Percentiles rank a stretch among this genome's conserved stretches.
Conservation (phyloP, 2,113 vertebrate species). For the Pyrgilauda ruficollis region DNA sequence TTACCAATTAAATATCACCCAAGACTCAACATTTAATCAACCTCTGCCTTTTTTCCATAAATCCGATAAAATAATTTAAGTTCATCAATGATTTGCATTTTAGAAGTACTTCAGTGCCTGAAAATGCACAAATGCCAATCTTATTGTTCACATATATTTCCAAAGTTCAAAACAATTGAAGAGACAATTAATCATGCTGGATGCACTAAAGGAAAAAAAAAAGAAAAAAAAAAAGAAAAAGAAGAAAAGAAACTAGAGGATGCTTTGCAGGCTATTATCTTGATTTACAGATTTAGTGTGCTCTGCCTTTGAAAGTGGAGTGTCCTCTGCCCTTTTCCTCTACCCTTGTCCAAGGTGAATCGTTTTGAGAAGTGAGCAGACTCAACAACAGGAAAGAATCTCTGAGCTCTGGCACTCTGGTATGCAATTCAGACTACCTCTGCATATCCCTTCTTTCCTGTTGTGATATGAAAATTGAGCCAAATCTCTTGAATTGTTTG, state of each 20-base stretch:
- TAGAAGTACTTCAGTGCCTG: not conserved
- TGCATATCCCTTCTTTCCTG: not conserved
- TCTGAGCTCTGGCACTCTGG: not conserved
- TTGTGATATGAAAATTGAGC: not conserved
- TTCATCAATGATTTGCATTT: not conserved
- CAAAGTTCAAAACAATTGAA: not conserved
- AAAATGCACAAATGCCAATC: not conserved
- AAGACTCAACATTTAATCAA: slow-evolving; percentile 25
- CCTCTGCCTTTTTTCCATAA: not conserved
- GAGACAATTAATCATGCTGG: not conserved
- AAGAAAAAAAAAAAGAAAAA: rapidly evolving
- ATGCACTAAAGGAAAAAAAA: not conserved
- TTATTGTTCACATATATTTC: not conserved
- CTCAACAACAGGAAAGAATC: not conserved
- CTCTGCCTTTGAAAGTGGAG: not conserved
- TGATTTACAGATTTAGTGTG: not conserved
- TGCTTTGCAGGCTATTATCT: not conserved
- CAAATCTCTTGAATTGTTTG: not conserved
- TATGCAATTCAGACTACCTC: not conserved
- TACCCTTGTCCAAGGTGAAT: not conserved
- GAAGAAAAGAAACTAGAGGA: not conserved
- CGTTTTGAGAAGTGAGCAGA: not conserved
- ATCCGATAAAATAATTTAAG: not conserved
- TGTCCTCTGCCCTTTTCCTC: not conserved
- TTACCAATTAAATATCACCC: not conserved